Evolutionary conservation across 64 coral and sea anemone species (phyloP), one percentile per base, ranked within the genome.

Genomic region (Montipora sp.): DNA sequence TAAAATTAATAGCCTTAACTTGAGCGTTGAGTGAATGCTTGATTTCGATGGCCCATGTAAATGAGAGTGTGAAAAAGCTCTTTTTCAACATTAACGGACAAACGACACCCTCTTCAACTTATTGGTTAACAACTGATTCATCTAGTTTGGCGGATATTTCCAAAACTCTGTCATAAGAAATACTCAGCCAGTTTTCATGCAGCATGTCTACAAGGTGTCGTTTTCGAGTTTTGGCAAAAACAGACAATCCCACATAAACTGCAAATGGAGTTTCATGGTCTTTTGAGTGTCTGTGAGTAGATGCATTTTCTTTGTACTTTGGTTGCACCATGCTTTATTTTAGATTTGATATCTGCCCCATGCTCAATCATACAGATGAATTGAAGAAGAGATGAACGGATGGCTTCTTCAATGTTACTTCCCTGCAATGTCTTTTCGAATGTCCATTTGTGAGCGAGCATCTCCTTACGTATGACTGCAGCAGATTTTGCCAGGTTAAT

Each of bases 271-370:
- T 83, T 53, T 91, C 90, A 27, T 65, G 66, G 57, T 51, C n/a
- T 83, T 84, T 92, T 77, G 81, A 51, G 24, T 77, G 90, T 77
- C 90, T 86, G 72, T 92, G 90, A 87, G 51, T 51, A 13, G 51
- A 60, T 20, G 81, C 90, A 87, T 86, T 69, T 51, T 86, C 90
- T 84, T 84, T 87, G 81, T 86, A 92, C 69, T 84, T 92, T 92
- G 51, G 90, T 76, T 73, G 90, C 90, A 51, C 44, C 90, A 65
- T 84, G n/a, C 19, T 75, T 84, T 92, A 88, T 73, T 69, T 88
- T 3, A 49, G 55, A 60, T 59, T 66, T 43, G 2, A 86, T 86
- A 68, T 59, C 60, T 92, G 74, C 72, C 63, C 79, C 87, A 59
- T 89, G 72, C 87, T 89, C 72, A 75, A 77, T 77, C 16, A 89